Percentiles rank a stretch among this genome's conserved stretches.
These are phyloP conservation scores for Notarius quadriscutis DNA, from an alignment of 2,113 vertebrate genomes.

Conservation along the genomic window DNA sequence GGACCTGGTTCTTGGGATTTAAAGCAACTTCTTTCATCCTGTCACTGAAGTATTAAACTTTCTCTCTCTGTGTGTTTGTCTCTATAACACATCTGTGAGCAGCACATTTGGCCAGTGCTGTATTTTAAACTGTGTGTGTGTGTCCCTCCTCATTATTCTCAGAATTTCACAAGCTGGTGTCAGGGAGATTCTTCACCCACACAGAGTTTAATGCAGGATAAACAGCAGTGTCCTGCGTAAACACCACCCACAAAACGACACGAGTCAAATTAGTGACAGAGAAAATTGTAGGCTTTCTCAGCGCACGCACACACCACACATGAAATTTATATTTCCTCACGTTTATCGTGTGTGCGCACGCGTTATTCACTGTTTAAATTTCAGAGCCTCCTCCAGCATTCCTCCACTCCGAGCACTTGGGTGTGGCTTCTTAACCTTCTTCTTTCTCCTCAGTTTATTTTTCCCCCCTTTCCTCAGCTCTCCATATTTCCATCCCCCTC, in stretches of 20 bases:
- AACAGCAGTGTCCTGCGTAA: background rate
- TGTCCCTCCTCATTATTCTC: background rate
- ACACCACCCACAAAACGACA: background rate
- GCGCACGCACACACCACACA: background rate
- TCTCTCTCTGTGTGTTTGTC: background rate
- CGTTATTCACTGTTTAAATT: background rate
- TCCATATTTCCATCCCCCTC: background rate
- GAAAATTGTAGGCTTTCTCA: background rate
- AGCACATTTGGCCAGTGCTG: background rate
- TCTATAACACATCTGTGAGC: background rate
- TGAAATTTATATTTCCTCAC: background rate
- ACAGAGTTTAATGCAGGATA: background rate
- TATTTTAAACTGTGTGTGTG: conserved; percentile 36
- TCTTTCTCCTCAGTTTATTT: background rate
- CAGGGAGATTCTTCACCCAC: background rate
- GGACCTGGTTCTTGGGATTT: background rate
- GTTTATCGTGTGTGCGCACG: background rate
- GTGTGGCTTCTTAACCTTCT: background rate
- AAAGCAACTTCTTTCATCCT: background rate
- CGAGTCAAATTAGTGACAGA: background rate
- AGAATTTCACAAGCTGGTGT: conserved; percentile 33
- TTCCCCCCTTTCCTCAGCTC: background rate
- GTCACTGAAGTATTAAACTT: background rate
- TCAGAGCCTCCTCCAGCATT: conserved; percentile 8
- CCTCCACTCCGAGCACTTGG: background rate